Base-by-base conservation (phyloP, 2,888 invertebrate species). In the Colostygia pectinataria region DNA sequence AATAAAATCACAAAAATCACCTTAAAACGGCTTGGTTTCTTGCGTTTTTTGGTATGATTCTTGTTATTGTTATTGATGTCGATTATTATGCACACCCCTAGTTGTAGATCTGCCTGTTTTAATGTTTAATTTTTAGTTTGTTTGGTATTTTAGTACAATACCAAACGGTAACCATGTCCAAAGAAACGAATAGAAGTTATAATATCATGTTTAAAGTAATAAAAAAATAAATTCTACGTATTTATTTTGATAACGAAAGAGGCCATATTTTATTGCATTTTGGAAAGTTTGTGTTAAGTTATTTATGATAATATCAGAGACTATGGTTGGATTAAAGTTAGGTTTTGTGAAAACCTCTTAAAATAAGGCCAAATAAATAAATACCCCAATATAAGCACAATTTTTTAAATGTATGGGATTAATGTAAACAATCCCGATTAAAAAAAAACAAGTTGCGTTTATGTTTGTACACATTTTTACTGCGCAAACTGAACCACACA, bases 91-190 rank as follows among this genome's bases (percentile, higher is more conserved):
- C 38, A 27, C 38, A 61, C 63, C 50, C 47, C 33, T 73, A 74
- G 65, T 57, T 37, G 65, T 76, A 79, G 66, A 73, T 74, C 70
- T 77, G 72, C 31, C 31, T 69, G 59, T 62, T 23, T 60, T 63
- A 23, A 39, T 20, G 13, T 33, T 61, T 65, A 65, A 56, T 59
- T 61, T 20, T 55, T 61, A 61, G 51, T 63, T 58, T 42, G 46
- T 46, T 45, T 61, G 56, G 65, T 57, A 59, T 59, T 6, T 58
- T 62, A 59, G 59, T 61, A 62, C 57, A 54, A 64, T 83, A 78
- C 85, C 80, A 80, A 78, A 77, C 39, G 63, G 65, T 71, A 75
- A 83, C 76, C 78, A 70, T 82, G 86, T 88, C 88, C 87, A 88
- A 88, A 88, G 88, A 86, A 68, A 76, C 65, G 65, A 61, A 67